A percentile compares a stretch with the other conserved stretches of the same genome.
phyloP scores from a whole-genome alignment of 2,797 vertebrate genomes.

The Sebastiscus tertius region DNA sequence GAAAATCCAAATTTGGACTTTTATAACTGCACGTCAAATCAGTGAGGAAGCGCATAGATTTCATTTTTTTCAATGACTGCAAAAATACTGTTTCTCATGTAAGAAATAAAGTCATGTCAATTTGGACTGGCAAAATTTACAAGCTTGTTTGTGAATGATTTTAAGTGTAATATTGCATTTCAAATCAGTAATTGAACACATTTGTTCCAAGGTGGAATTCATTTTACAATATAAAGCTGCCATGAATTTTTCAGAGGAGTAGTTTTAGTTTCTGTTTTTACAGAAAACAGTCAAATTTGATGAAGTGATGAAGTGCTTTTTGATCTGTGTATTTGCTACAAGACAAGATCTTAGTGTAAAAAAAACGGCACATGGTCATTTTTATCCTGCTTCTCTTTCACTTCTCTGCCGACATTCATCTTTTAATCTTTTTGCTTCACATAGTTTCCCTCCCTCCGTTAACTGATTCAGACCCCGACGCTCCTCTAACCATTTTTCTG shows the following conservation, averaged over 20 bases:
- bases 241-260: too few species aligned
- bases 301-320: not conserved
- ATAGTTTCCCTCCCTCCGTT: not conserved
- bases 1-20: too few species aligned
- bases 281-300: not conserved
- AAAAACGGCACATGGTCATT: constrained; percentile 28
- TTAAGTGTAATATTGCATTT: not conserved
- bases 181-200: not conserved
- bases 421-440: not conserved
- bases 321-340: not conserved
- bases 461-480: not conserved
- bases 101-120: not conserved
- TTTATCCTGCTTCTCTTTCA: not conserved
- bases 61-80: not conserved
- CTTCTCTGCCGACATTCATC: constrained; percentile 1
- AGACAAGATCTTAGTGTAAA: not conserved
- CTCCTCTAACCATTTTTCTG: not conserved
- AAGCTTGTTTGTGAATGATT: not conserved
- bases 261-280: not conserved
- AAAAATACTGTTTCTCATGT: not conserved
- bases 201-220: not conserved
- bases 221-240: not conserved
- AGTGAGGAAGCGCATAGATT: not conserved
- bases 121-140: not conserved
- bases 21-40: not conserved